Evolutionary conservation across 2,113 vertebrate species (phyloP), one percentile per base, ranked within the genome.

Genomic region (Ammodytes marinus): DNA sequence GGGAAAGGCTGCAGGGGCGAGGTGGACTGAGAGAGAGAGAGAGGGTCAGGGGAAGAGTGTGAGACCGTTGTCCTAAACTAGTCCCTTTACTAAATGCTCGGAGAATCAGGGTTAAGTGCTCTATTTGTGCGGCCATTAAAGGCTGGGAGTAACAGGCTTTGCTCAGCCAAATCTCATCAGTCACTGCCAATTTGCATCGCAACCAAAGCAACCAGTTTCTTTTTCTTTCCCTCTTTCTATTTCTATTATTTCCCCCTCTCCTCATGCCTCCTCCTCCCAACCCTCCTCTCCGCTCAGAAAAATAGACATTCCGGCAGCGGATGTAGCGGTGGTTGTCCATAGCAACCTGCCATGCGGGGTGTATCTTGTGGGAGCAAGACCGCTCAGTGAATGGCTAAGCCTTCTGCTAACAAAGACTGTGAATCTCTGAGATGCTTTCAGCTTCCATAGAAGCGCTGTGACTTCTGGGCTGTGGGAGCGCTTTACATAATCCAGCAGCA

Each of bases 401-500:
- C 87, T 91, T 80, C 79, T 75, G 86, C 88, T 90, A 91, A 92
- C 93, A 93, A 93, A 91, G 81, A 69, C 87, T 77, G 84, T 45
- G 89, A 87, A 91, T 93, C 89, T 90, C 80, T 82, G 88, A 89
- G 87, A 89, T 89, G 80, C 88, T 93, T 91, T 91, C 84, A 89
- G 92, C 79, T 90, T 87, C 84, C 79, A 86, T 76, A 86, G 86
- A 81, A 82, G 85, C 71, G 19, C 83, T 86, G 87, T 86, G 92
- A 94, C 88, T 94, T 90, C 74, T 91, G 85, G 84, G 92, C 85
- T 88, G 90, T 91, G 85, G 86, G 91, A 92, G 93, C 83, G 87
- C 90, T 93, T 94, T 93, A 91, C 90, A 93, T 94, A 94, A 94
- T 92, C 91, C 86, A 87, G 83, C 90, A 89, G 86, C 80, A 85